Base-by-base conservation (phyloP, 2,888 invertebrate genomes). In the Smittia sp. region DNA sequence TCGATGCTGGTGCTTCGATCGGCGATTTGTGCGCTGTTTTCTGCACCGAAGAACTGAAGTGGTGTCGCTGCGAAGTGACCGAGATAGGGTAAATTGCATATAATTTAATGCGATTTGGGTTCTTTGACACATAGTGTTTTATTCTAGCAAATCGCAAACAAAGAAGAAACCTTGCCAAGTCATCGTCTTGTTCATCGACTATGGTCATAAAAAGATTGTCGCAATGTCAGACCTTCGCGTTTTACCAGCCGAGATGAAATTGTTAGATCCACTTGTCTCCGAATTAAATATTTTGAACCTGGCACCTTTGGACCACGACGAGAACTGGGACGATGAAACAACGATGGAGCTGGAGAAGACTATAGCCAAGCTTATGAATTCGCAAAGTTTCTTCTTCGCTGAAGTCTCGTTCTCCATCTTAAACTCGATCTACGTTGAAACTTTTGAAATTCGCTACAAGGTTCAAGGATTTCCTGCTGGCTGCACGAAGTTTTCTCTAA, bases 11-110 rank as follows among this genome's bases (percentile, higher is more conserved):
- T 4, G 13, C 15, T 0, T 81, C 83, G 76, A 78, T 86, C 0
- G 89, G 89, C 0, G 86, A 86, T 75, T 75, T 88, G 9, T 89
- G 87, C 77, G 86, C 86, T 7, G 84, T 86, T 15, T 78, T 84
- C 54, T 18, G 25, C 39, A 13, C 38, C 1, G 3, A 27, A 20
- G 32, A n/a, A 9, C 4, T 15, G 7, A 54, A 70, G 1, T 89
- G 84, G 77, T 83, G 82, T 66, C 82, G 90, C 74, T 88, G 88
- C 74, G 83, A 85, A 79, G 83, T 90, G 0, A 74, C 86, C 0
- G 84, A 84, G 76, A 80, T 72, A 72, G 22, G 72, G 1, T n/a
- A 58, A 58, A 7, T 24, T 7, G 27, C 3, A 7, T 63, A 27
- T 58, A 20, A 32, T 32, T 46, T 3, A 15, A 46, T 7, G 22